These are phyloP conservation scores for Chironomus tentans DNA, from an alignment of 2,888 invertebrate genomes.

Conservation along the genomic window DNA sequence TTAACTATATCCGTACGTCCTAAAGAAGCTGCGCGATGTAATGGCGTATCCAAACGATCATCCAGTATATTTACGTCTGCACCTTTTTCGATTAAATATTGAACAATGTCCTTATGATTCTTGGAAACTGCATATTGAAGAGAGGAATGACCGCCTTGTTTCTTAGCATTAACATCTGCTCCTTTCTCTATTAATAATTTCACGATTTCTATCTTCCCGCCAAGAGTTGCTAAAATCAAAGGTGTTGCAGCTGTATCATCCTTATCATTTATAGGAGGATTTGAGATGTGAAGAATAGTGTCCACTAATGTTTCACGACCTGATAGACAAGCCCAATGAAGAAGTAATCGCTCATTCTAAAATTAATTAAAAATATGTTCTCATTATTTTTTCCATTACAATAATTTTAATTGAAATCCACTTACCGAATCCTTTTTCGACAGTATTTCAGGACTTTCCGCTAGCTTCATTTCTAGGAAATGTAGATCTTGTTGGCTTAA, in stretches of 20 bases:
- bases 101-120: conserved; percentile 26
- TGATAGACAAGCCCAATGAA: conserved; percentile 25
- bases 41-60: conserved; percentile 25
- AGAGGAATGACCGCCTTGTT: conserved; percentile 27
- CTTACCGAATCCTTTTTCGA: conserved; percentile 16
- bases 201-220: conserved; percentile 27
- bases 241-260: conserved; percentile 28
- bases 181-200: conserved; percentile 25
- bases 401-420: too few species aligned
- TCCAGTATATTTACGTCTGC: conserved; percentile 28
- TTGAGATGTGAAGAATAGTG: conserved; percentile 10
- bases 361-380: too few species aligned
- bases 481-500: conserved; percentile 23
- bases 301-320: conserved; percentile 24
- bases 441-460: background rate
- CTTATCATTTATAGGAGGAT: conserved; percentile 11
- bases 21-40: conserved; percentile 28
- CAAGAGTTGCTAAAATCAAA: conserved; percentile 28
- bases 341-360: conserved; percentile 19
- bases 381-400: too few species aligned
- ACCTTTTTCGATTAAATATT: conserved; percentile 22
- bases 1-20: conserved; percentile 25
- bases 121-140: conserved; percentile 29
- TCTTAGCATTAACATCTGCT: conserved; percentile 28
- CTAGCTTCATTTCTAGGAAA: conserved; percentile 4